phyloP scores from a whole-genome alignment of 2,113 vertebrate species.

The Callipepla squamata region DNA sequence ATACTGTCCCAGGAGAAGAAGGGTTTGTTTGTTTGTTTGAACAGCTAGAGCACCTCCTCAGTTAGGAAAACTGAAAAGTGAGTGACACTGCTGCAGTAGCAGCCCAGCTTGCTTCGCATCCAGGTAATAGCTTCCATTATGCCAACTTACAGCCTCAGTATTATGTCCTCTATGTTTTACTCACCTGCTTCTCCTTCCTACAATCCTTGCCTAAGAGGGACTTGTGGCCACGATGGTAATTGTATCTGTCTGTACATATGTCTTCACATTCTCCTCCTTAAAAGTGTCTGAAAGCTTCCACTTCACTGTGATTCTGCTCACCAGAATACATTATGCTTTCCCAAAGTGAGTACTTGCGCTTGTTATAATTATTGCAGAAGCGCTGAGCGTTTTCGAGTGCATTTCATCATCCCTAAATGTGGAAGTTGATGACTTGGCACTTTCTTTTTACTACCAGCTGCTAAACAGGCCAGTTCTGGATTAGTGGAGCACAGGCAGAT shows the following conservation, averaged over 20 bases:
- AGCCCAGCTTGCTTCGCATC: background rate
- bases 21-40: background rate
- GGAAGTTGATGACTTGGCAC: constrained; percentile 67
- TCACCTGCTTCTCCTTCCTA: constrained; percentile 38
- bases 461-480: constrained; percentile 62
- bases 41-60: background rate
- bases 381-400: constrained; percentile 56
- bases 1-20: background rate
- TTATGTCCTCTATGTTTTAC: background rate
- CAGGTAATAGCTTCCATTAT: background rate
- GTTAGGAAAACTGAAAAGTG: background rate
- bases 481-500: constrained; percentile 25
- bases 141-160: background rate
- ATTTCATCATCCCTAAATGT: constrained; percentile 70
- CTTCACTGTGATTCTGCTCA: constrained; percentile 50
- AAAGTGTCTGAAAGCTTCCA: constrained; percentile 59
- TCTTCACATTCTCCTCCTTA: constrained; percentile 52
- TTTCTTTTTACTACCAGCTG: constrained; percentile 68
- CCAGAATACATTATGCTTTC: constrained; percentile 63
- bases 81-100: background rate
- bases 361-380: constrained; percentile 66
- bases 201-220: constrained; percentile 10
- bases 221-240: constrained; percentile 49
- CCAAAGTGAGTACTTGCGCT: constrained; percentile 55
- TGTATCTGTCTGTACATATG: constrained; percentile 28